Percentiles rank a stretch among this genome's conserved stretches.
Evolutionary conservation across 2,888 invertebrate genomes (phyloP).

Genomic region (Baronia brevicornis): DNA sequence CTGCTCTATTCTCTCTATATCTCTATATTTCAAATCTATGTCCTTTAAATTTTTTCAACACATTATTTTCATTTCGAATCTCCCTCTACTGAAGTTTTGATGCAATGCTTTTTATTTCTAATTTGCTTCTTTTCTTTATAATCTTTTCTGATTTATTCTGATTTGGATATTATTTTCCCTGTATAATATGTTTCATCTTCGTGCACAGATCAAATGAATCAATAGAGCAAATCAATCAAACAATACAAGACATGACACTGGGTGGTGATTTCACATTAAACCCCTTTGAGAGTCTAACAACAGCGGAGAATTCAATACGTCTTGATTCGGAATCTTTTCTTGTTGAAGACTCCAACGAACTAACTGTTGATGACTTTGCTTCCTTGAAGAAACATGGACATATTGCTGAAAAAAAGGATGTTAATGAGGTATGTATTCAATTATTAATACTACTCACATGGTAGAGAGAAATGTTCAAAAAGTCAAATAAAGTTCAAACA

Average conservation of each 20-base stretch:
- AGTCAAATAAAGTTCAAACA: too few species aligned
- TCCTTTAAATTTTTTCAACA: neutral
- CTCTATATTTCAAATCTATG: neutral
- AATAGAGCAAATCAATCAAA: conserved; percentile 68
- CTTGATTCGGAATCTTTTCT: conserved; percentile 60
- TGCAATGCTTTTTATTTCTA: too few species aligned
- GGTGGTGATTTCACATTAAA: conserved; percentile 63
- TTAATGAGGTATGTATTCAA: conserved; percentile 43
- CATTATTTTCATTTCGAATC: too few species aligned
- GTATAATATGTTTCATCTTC: neutral
- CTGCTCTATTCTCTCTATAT: too few species aligned
- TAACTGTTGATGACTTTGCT: conserved; percentile 64
- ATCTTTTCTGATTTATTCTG: neutral
- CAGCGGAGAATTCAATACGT: conserved; percentile 55
- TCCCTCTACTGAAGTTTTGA: too few species aligned
- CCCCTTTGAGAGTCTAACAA: conserved; percentile 54
- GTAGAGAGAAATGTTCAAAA: too few species aligned
- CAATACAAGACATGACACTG: conserved; percentile 70
- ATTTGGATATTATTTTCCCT: neutral
- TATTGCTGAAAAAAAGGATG: conserved; percentile 53
- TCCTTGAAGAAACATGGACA: conserved; percentile 64
- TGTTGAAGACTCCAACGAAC: conserved; percentile 52
- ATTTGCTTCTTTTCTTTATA: too few species aligned
- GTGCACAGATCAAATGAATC: conserved; percentile 50
- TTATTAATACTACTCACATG: conserved; percentile 1